phyloP scores from a whole-genome alignment of 2,797 vertebrate genomes.

The Oceanodroma leucorhoa region DNA sequence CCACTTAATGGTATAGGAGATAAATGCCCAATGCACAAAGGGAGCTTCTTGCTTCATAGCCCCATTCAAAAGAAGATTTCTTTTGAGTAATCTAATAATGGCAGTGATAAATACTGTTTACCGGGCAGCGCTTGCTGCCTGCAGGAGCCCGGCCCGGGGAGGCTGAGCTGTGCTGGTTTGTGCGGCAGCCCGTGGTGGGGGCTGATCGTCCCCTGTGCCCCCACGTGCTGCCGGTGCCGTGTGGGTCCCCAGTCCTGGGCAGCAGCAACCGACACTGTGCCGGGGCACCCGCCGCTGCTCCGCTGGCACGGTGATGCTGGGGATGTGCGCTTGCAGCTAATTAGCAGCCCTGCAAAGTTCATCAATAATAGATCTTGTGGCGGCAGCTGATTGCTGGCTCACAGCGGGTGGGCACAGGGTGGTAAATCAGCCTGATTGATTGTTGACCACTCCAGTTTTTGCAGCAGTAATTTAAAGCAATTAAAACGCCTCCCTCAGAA shows the following conservation, averaged over 20 bases:
- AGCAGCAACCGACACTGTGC: fast-evolving
- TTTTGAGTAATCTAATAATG: background rate
- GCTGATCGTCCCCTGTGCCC: background rate
- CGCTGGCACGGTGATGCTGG: background rate
- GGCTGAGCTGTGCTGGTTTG: background rate
- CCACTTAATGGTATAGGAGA: background rate
- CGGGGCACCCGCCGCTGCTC: fast-evolving
- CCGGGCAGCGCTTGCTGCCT: background rate
- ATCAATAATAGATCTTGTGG: constrained; percentile 86
- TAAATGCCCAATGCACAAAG: background rate
- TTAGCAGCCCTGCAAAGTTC: constrained; percentile 82
- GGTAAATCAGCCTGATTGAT: constrained; percentile 76
- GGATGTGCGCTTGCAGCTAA: constrained; percentile 72
- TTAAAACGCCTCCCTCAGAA: constrained; percentile 69
- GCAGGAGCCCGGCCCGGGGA: background rate
- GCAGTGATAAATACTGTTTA: background rate
- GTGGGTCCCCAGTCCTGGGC: background rate
- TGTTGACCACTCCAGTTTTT: constrained; percentile 71
- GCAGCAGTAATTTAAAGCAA: constrained; percentile 71
- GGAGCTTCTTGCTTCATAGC: background rate
- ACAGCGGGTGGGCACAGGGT: constrained; percentile 67
- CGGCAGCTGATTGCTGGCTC: constrained; percentile 81
- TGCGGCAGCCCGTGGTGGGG: background rate
- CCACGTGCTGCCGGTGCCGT: fast-evolving
- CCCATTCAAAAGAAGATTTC: background rate